Percentiles rank a stretch among this genome's conserved stretches.
Evolutionary conservation across 2,888 invertebrate genomes (phyloP).

Genomic region (Ectemnius cavifrons): DNA sequence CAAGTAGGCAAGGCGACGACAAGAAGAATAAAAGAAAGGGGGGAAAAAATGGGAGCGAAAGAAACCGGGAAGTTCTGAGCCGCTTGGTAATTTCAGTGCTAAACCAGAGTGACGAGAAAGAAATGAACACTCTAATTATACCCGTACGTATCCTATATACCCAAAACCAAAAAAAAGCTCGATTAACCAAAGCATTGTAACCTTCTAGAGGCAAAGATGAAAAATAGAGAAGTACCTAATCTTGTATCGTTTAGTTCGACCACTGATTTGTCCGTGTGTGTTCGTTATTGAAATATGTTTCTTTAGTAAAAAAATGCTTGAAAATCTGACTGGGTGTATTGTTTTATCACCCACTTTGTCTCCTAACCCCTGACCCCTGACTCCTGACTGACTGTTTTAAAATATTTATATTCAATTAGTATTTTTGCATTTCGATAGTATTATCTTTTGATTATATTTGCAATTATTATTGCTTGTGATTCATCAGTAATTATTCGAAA

Average conservation of each 20-base stretch:
- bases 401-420: too few species aligned
- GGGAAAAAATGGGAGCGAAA: conserved; percentile 6
- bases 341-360: background rate
- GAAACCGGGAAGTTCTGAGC: conserved; percentile 51
- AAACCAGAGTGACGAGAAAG: conserved; percentile 35
- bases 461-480: too few species aligned
- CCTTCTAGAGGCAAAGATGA: conserved; percentile 71
- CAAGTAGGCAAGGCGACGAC: conserved; percentile 39
- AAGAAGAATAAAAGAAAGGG: too few species aligned
- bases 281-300: conserved; percentile 81
- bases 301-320: conserved; percentile 79
- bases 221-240: conserved; percentile 73
- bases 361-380: too few species aligned
- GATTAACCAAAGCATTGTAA: conserved; percentile 70
- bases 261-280: conserved; percentile 81
- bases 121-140: conserved; percentile 62
- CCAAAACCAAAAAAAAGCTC: conserved; percentile 59
- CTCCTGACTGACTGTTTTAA: too few species aligned
- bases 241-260: conserved; percentile 72
- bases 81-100: conserved; percentile 66
- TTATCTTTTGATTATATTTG: too few species aligned
- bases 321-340: conserved; percentile 45
- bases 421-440: too few species aligned
- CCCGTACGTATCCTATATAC: conserved; percentile 73
- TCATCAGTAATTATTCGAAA: too few species aligned